Percentiles rank a stretch among this genome's conserved stretches.
These are phyloP conservation scores for Tetanocera ferruginea DNA, from an alignment of 2,888 invertebrate species.

Conservation along the genomic window DNA sequence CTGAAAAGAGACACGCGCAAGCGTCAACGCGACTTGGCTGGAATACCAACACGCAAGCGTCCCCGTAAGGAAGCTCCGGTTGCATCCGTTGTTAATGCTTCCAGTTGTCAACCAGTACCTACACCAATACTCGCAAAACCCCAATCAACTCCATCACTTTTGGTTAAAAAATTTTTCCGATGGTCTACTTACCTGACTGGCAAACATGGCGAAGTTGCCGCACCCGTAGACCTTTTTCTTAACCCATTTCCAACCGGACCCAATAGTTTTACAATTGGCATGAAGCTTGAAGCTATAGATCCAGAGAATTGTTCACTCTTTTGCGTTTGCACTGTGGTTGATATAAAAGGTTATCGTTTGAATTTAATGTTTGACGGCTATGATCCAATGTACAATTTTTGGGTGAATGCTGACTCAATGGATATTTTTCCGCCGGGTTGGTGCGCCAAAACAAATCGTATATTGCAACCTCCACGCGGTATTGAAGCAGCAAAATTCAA, in stretches of 20 bases:
- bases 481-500: constrained; percentile 77
- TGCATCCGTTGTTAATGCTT: background rate
- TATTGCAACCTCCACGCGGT: constrained; percentile 84
- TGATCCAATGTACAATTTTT: constrained; percentile 89
- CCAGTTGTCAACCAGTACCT: background rate
- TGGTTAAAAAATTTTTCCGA: constrained; percentile 72
- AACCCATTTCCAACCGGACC: constrained; percentile 81
- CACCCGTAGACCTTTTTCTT: constrained; percentile 83
- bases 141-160: constrained; percentile 9
- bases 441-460: constrained; percentile 87
- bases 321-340: constrained; percentile 88
- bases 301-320: constrained; percentile 91
- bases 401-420: constrained; percentile 92
- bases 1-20: constrained; percentile 57
- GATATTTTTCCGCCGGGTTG: constrained; percentile 95
- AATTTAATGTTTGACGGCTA: constrained; percentile 94
- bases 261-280: constrained; percentile 85
- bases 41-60: constrained; percentile 34
- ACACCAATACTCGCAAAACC: background rate
- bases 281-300: constrained; percentile 95
- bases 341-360: constrained; percentile 85
- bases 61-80: constrained; percentile 24
- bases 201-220: constrained; percentile 78
- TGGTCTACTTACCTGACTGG: constrained; percentile 89
- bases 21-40: constrained; percentile 45